phyloP scores from a whole-genome alignment of 2,797 vertebrate species.

The Nyctibius grandis region DNA sequence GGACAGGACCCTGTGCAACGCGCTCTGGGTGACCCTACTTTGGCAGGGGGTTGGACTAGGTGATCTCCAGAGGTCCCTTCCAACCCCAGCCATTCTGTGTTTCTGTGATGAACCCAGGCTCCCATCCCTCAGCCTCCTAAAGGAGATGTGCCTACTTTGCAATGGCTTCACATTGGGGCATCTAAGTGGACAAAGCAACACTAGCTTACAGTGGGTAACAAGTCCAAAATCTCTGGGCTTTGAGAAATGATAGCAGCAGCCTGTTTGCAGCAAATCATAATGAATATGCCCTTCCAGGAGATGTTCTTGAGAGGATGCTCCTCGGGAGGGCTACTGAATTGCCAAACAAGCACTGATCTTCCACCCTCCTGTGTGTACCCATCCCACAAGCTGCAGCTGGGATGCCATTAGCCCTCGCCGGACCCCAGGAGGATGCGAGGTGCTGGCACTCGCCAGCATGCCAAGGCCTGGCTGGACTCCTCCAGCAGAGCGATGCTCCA shows the following conservation, averaged over 20 bases:
- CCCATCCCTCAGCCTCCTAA: background rate
- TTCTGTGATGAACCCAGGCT: background rate
- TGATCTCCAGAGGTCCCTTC: too few species aligned
- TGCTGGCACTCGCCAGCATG: background rate
- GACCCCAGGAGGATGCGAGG: too few species aligned
- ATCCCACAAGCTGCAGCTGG: background rate
- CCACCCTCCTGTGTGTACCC: background rate
- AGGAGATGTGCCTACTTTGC: background rate
- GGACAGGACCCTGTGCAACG: too few species aligned
- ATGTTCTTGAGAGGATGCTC: background rate
- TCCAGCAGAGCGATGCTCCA: rapidly evolving
- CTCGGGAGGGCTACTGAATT: background rate
- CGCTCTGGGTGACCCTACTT: too few species aligned
- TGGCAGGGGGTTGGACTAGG: too few species aligned
- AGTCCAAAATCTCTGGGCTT: background rate
- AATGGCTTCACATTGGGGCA: background rate
- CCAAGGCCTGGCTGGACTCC: background rate
- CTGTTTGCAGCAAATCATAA: background rate
- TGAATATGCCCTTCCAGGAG: background rate
- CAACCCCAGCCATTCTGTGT: too few species aligned
- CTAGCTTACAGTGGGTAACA: background rate
- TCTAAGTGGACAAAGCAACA: background rate
- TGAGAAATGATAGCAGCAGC: background rate
- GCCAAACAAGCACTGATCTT: background rate
- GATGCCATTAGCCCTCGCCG: background rate